Conservation (phyloP, 2,113 vertebrate species). For the Ginglymostoma cirratum region DNA sequence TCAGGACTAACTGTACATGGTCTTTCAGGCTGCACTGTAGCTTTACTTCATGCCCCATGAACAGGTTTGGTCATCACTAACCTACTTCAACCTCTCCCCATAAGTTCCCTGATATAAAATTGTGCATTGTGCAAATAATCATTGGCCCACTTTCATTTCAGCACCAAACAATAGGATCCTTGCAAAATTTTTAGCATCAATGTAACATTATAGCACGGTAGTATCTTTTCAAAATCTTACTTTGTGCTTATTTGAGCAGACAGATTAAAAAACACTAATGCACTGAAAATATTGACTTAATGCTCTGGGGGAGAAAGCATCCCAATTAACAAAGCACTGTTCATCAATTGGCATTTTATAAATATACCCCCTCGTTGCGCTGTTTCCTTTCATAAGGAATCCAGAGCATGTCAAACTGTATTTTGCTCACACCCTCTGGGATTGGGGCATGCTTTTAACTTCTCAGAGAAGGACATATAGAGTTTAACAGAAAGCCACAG, state of each 20-base stretch:
- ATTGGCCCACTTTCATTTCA: conserved; percentile 10
- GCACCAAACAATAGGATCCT: background rate
- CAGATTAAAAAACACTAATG: background rate
- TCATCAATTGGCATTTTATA: conserved; percentile 3
- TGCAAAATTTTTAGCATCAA: background rate
- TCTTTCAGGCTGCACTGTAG: background rate
- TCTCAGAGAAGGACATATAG: background rate
- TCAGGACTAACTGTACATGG: background rate
- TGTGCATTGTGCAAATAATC: background rate
- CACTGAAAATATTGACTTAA: conserved; percentile 18
- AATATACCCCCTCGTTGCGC: background rate
- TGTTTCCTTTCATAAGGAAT: background rate
- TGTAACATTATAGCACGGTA: background rate
- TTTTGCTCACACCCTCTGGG: background rate
- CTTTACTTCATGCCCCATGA: background rate
- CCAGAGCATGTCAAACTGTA: background rate
- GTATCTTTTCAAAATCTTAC: background rate
- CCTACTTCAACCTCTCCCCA: background rate
- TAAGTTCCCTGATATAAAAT: background rate
- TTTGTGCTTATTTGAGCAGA: background rate
- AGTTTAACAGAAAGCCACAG: background rate
- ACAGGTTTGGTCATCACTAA: background rate
- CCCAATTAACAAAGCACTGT: background rate
- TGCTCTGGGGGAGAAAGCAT: background rate
- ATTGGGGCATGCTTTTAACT: background rate